phyloP scores from a whole-genome alignment of 2,888 invertebrate genomes.

The Pheosia tremula region DNA sequence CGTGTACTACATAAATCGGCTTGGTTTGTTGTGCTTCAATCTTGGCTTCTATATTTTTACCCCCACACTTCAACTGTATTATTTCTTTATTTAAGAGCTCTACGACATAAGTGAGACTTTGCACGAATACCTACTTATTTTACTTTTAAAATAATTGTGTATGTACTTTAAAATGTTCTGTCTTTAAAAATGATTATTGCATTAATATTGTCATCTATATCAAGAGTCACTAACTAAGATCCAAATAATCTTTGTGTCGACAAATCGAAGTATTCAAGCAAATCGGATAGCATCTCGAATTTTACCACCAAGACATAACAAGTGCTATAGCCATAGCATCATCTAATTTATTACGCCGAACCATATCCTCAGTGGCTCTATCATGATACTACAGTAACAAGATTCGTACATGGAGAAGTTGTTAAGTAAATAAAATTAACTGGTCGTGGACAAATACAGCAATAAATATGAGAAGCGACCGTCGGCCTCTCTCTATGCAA shows the following conservation, averaged over 20 bases:
- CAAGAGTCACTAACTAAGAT: too few relatives aligned
- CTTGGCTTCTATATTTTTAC: too few relatives aligned
- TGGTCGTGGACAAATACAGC: constrained; percentile 53
- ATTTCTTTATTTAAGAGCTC: too few relatives aligned
- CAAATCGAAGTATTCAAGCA: not conserved
- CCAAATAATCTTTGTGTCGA: not conserved
- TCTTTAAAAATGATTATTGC: too few relatives aligned
- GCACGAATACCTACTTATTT: too few relatives aligned
- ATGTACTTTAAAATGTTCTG: too few relatives aligned
- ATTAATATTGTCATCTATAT: too few relatives aligned
- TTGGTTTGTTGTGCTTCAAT: too few relatives aligned
- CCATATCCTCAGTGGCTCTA: not conserved
- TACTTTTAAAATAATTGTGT: too few relatives aligned
- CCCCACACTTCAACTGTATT: too few relatives aligned
- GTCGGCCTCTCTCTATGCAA: constrained; percentile 68
- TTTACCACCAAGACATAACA: not conserved
- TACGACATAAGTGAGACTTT: too few relatives aligned
- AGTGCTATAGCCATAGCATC: not conserved
- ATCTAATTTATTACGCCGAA: not conserved
- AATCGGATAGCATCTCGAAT: not conserved
- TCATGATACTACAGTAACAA: constrained; percentile 22
- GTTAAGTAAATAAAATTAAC: constrained; percentile 45
- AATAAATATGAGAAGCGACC: constrained; percentile 60
- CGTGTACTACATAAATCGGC: too few relatives aligned
- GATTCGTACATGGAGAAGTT: constrained; percentile 22